Conservation (phyloP, 2,113 vertebrate species). For the Smithornis capensis region DNA sequence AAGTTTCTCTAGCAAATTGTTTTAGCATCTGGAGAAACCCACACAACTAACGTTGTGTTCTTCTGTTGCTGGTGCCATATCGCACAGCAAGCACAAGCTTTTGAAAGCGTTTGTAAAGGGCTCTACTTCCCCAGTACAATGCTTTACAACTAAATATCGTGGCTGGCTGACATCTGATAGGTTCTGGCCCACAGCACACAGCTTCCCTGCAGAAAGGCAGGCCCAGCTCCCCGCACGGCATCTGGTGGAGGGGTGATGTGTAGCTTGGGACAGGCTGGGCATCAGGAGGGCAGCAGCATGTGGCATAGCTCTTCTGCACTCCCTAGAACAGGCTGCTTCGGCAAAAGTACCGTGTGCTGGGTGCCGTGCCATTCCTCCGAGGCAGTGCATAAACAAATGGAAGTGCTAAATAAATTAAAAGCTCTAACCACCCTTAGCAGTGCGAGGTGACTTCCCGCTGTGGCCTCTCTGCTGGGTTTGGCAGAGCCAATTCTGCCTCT, state of each 20-base stretch:
- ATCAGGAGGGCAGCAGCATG: accelerated
- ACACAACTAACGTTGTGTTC: neutral
- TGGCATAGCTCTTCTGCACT: neutral
- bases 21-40: neutral
- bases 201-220: neutral
- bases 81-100: neutral
- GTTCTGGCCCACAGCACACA: accelerated
- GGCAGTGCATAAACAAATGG: too few relatives aligned
- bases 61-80: neutral
- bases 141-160: neutral
- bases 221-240: accelerated
- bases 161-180: neutral
- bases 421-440: neutral
- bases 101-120: neutral
- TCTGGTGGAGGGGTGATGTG: accelerated
- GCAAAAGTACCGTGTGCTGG: neutral
- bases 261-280: neutral
- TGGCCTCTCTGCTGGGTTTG: neutral
- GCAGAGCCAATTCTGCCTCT: neutral
- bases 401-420: neutral
- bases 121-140: neutral
- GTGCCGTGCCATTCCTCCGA: accelerated
- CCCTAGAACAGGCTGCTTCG: accelerated
- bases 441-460: neutral
- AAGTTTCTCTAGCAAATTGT: neutral